Evolutionary conservation across 2,888 invertebrate species (phyloP).

Genomic region (Mechanitis mazaeus): DNA sequence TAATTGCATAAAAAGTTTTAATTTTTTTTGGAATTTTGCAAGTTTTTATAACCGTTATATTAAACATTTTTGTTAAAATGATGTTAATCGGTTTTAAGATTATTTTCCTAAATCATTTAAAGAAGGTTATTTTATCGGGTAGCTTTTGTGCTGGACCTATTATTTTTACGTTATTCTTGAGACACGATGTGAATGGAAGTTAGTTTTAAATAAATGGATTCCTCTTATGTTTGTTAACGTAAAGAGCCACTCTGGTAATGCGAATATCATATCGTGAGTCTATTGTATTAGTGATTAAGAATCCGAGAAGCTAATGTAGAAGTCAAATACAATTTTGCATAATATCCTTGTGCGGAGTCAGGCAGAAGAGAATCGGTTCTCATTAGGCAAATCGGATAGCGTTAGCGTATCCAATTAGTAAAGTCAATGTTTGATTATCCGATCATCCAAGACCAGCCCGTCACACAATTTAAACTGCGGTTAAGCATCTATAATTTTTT

Average conservation of each 20-base stretch:
- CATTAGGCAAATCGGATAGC: slow-evolving; percentile 70
- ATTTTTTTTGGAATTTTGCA: background rate
- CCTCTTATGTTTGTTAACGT: slow-evolving; percentile 7
- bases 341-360: slow-evolving; percentile 55
- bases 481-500: slow-evolving; percentile 20
- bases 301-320: slow-evolving; percentile 52
- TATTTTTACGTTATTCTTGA: background rate
- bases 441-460: slow-evolving; percentile 49
- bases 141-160: background rate
- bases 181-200: background rate
- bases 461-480: slow-evolving; percentile 40
- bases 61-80: background rate
- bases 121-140: background rate
- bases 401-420: slow-evolving; percentile 68
- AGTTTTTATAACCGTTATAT: background rate
- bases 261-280: slow-evolving; percentile 37
- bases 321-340: slow-evolving; percentile 71
- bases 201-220: background rate
- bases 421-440: slow-evolving; percentile 68
- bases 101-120: background rate
- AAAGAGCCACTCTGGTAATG: slow-evolving; percentile 30
- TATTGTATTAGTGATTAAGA: slow-evolving; percentile 59
- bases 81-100: background rate
- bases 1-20: background rate
- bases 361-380: slow-evolving; percentile 56